phyloP scores from a whole-genome alignment of 2,113 vertebrate species.

The Crocuta crocuta region DNA sequence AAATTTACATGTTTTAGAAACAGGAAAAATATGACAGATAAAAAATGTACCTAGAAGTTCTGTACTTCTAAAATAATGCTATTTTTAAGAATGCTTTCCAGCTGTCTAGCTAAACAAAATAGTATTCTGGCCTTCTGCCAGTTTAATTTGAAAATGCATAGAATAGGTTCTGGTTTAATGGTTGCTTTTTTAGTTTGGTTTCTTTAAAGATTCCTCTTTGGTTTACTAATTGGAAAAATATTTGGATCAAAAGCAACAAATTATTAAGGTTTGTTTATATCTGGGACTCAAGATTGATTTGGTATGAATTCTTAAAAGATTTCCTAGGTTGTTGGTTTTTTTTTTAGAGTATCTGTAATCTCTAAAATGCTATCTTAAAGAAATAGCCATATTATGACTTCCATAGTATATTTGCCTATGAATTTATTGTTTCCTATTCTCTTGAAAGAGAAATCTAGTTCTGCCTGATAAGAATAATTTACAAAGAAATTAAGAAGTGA shows the following conservation, averaged over 20 bases:
- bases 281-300: neutral
- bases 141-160: conserved; percentile 28
- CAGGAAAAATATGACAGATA: neutral
- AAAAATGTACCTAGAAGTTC: neutral
- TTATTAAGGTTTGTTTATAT: neutral
- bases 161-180: neutral
- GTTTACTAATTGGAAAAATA: conserved; percentile 22
- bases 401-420: neutral
- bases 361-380: neutral
- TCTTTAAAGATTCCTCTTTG: conserved; percentile 22
- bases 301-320: neutral
- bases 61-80: neutral
- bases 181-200: conserved; percentile 1
- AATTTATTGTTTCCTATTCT: neutral
- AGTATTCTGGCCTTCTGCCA: neutral
- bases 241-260: conserved; percentile 5
- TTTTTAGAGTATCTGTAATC: neutral
- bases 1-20: neutral
- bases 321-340: neutral
- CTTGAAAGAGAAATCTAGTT: neutral
- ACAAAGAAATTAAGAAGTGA: neutral
- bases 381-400: neutral
- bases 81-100: neutral
- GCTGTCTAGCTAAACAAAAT: neutral
- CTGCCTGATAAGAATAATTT: neutral